Conservation (phyloP, 2,888 invertebrate genomes). For the Rosalia funebris region DNA sequence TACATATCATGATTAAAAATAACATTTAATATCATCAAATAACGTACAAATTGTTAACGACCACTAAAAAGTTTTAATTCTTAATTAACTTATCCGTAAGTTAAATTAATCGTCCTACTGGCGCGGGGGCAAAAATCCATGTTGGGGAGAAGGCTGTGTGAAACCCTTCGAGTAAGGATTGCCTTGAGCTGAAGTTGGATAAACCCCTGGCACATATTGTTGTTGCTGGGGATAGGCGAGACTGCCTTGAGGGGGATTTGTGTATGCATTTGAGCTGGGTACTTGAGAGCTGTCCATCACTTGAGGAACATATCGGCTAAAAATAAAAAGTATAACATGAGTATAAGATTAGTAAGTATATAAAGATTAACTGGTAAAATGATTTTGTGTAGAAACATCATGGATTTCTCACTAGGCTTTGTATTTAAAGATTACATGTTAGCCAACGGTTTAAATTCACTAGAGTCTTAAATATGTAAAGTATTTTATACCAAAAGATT, state of each 20-base stretch:
- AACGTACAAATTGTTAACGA: conserved; percentile 37
- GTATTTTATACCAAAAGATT: too few relatives aligned
- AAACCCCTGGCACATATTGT: conserved; percentile 51
- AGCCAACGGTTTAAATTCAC: too few relatives aligned
- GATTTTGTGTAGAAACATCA: too few relatives aligned
- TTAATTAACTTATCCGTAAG: conserved; percentile 26
- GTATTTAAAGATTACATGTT: too few relatives aligned
- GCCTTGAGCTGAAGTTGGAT: conserved; percentile 51
- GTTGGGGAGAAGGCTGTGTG: conserved; percentile 56
- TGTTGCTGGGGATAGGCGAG: conserved; percentile 54
- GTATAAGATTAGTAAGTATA: too few relatives aligned
- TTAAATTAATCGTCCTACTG: conserved; percentile 41
- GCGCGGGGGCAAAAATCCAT: conserved; percentile 58
- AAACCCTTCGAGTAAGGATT: conserved; percentile 61
- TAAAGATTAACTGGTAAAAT: too few relatives aligned
- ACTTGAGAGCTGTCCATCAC: conserved; percentile 57
- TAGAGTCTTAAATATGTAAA: too few relatives aligned
- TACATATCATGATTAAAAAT: conserved; percentile 39
- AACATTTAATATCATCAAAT: conserved; percentile 40
- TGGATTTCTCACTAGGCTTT: too few relatives aligned
- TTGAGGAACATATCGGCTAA: conserved; percentile 51
- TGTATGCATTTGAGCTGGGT: conserved; percentile 55
- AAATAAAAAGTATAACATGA: conserved; percentile 29
- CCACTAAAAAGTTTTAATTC: conserved; percentile 36
- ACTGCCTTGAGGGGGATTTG: conserved; percentile 53